phyloP scores from a whole-genome alignment of 2,888 invertebrate species.

The Anodontia alba region DNA sequence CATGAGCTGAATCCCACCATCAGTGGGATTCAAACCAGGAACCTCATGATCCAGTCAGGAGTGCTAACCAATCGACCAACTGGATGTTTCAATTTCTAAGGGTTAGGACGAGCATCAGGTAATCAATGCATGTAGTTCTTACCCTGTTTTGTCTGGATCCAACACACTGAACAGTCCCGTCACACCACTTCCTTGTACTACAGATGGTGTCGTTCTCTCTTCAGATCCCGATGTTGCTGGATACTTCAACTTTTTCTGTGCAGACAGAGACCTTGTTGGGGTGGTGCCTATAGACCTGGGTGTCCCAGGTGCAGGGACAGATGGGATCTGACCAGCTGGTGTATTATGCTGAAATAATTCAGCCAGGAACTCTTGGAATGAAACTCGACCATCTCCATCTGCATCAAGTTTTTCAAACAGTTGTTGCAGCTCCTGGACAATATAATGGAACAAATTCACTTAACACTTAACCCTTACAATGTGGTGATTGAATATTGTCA shows the following conservation, averaged over 20 bases:
- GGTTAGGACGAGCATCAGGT: no score
- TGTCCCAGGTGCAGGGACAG: constrained; percentile 25
- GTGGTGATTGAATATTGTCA: neutral
- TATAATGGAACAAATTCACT: neutral
- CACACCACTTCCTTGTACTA: constrained; percentile 69
- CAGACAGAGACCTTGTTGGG: constrained; percentile 63
- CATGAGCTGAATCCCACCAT: no score
- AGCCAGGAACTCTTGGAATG: constrained; percentile 89
- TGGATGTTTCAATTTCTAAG: no score
- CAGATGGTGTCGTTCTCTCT: constrained; percentile 69
- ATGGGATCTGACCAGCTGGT: constrained; percentile 32
- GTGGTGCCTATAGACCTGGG: constrained; percentile 52
- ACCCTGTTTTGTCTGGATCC: constrained; percentile 83
- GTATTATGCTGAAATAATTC: constrained; percentile 86
- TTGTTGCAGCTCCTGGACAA: constrained; percentile 87
- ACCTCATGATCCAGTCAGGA: no score
- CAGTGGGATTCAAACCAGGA: no score
- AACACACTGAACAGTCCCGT: constrained; percentile 83
- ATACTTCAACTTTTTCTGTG: constrained; percentile 68
- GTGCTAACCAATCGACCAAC: no score
- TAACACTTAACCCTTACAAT: no score
- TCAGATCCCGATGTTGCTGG: constrained; percentile 49
- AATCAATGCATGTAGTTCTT: no score
- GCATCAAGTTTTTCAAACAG: constrained; percentile 89
- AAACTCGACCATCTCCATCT: constrained; percentile 88